Conservation (phyloP, 1,140 invertebrate species). For the Andrena cerasifolii region DNA sequence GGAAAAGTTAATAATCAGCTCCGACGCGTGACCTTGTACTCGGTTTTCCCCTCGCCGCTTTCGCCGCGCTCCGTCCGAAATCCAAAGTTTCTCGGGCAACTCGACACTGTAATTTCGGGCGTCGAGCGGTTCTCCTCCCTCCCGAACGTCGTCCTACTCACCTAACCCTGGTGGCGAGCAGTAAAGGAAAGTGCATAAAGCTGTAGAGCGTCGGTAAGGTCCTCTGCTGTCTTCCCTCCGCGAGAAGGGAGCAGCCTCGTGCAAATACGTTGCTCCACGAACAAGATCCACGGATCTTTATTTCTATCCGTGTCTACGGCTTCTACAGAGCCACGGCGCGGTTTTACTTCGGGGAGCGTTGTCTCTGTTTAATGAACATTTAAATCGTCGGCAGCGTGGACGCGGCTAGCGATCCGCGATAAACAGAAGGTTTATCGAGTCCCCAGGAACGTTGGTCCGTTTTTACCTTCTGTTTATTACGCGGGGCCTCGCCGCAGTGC, state of each 20-base stretch:
- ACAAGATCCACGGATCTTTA: conserved; percentile 4
- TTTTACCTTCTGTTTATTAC: conserved; percentile 42
- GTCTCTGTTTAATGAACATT: conserved; percentile 25
- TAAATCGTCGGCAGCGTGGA: background rate
- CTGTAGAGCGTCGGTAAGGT: conserved; percentile 71
- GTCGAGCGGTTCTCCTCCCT: conserved; percentile 61
- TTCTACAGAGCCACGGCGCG: background rate
- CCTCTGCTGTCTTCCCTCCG: conserved; percentile 26
- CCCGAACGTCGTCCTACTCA: conserved; percentile 50
- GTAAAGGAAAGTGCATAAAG: conserved; percentile 80
- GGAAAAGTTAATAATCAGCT: conserved; percentile 82
- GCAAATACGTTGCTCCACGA: background rate
- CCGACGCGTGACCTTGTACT: conserved; percentile 81
- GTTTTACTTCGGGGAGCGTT: background rate
- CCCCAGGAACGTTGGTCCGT: background rate
- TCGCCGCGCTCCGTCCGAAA: conserved; percentile 72
- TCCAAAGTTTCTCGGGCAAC: conserved; percentile 79
- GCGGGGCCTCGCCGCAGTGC: conserved; percentile 20
- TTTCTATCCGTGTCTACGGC: background rate
- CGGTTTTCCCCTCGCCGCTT: conserved; percentile 70
- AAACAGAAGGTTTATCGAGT: conserved; percentile 20
- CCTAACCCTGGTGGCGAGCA: conserved; percentile 68
- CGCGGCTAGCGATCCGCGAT: background rate
- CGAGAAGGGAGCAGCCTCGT: conserved; percentile 29
- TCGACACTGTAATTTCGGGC: conserved; percentile 80